Evolutionary conservation across 2,888 invertebrate species (phyloP).

Genomic region (Pinctada fucata): DNA sequence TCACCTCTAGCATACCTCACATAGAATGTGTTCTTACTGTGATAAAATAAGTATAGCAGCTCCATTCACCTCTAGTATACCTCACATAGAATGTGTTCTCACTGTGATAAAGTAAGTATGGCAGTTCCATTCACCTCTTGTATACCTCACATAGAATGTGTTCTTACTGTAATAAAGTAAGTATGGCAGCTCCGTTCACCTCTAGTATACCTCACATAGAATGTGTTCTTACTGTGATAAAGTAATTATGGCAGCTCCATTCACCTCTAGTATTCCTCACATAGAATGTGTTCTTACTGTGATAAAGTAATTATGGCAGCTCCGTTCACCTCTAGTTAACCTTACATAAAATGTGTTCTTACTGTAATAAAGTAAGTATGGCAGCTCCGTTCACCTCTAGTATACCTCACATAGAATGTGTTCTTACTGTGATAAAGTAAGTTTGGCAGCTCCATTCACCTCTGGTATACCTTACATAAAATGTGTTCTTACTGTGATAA

Average conservation of each 20-base stretch:
- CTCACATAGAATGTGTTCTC: neutral
- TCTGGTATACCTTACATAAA: conserved; percentile 1
- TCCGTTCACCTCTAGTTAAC: too few relatives aligned
- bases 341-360: neutral
- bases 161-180: neutral
- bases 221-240: neutral
- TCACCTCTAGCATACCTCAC: neutral
- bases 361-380: neutral
- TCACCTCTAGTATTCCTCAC: too few relatives aligned
- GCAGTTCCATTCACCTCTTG: too few relatives aligned
- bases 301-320: neutral
- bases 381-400: too few relatives aligned
- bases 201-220: neutral
- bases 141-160: neutral
- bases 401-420: conserved; percentile 11
- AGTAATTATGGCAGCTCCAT: too few relatives aligned
- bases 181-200: too few relatives aligned
- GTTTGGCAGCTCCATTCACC: too few relatives aligned
- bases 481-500: neutral
- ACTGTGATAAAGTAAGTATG: neutral
- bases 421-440: neutral
- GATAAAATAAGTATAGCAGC: neutral
- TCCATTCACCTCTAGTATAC: too few relatives aligned
- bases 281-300: neutral
- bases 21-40: neutral